Base-by-base conservation (phyloP, 1,140 invertebrate genomes). In the Agrilus planipennis region DNA sequence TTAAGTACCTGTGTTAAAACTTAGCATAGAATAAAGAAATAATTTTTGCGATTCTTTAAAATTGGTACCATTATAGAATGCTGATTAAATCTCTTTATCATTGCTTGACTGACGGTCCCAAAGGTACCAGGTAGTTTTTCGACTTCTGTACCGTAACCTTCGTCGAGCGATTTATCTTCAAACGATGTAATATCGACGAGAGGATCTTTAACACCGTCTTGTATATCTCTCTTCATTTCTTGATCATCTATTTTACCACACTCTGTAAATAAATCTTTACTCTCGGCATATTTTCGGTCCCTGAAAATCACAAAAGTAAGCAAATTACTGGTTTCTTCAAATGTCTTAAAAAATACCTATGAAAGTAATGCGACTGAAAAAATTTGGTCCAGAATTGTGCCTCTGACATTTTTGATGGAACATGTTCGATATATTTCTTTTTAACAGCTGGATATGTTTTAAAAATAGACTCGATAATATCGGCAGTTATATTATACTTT, bases 281-380 rank as follows among this genome's bases (percentile, higher is more conserved):
- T 86, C 46, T 84, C 81, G 22, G 85, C 73, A 47, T 83, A 62
- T 39, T 62, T 85, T 36, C 93, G 77, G 70, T 99, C 95, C 46
- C 91, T 77, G 38, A 40, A 29, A n/a, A n/a, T n/a, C n/a, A n/a
- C n/a, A n/a, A n/a, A 18, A 42, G 44, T 18, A 23, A 45, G 30
- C 28, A 41, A 28, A 37, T 30, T 41, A 42, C 31, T n/a, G n/a
- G n/a, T n/a, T n/a, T n/a, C n/a, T n/a, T n/a, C n/a, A 15, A 31
- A 42, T 20, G 41, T 40, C 22, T 18, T 18, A 44, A 35, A 37
- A 21, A 21, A 40, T 60, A 72, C 71, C 75, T 69, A 70, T 99
- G 93, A 76, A 98, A 99, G 70, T 99, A 99, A 72, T 99, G 94
- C 14, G 93, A 98, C 61, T 99, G 94, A 69, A 99, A 99, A 67